Evolutionary conservation across 2,113 vertebrate species (phyloP), one percentile per base, ranked within the genome.

Genomic region (Paralichthys olivaceus): DNA sequence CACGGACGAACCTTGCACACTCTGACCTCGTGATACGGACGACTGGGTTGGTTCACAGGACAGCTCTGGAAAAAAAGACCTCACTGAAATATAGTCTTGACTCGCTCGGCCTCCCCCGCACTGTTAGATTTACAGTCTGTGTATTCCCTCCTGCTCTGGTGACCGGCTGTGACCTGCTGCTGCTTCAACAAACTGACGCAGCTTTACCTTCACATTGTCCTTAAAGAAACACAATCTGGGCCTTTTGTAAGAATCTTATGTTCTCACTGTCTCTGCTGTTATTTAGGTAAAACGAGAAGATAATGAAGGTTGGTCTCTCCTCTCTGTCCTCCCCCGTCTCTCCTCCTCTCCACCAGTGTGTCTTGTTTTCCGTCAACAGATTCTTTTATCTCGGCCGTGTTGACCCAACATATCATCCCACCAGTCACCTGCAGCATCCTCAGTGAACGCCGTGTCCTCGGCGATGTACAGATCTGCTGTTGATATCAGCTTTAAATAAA

Each of bases 41-140:
- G 64, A 23, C 54, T 63, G 54, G 6, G 23, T 62, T 14, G 17
- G 56, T 28, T 70, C 64, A 61, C 5, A 69, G 43, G 58, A 37
- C 45, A 45, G 22, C 15, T 22, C 13, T 22, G 45, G 37, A 12
- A 54, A 43, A 62, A 62, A 59, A 43, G 28, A 19, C 17, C 0
- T 28, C 9, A 4, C 1, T 57, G 19, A 85, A 55, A 47, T 13
- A 14, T 68, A 3, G 19, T 83, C 45, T 57, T 47, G 80, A 81
- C 51, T 70, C 43, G 54, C 47, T 68, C 43, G 43, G 59, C 47
- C 28, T 19, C 57, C 28, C 57, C 37, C 37, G 12, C 37, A 40
- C 37, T 26, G 32, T 25, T 64, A 40, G 80, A 91, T 92, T 91
- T 86, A 84, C 72, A 79, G 72, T 32, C 20, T 62, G 51, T 37